These are phyloP conservation scores for Emberiza fucata DNA, from an alignment of 2,113 vertebrate species.

Conservation along the genomic window DNA sequence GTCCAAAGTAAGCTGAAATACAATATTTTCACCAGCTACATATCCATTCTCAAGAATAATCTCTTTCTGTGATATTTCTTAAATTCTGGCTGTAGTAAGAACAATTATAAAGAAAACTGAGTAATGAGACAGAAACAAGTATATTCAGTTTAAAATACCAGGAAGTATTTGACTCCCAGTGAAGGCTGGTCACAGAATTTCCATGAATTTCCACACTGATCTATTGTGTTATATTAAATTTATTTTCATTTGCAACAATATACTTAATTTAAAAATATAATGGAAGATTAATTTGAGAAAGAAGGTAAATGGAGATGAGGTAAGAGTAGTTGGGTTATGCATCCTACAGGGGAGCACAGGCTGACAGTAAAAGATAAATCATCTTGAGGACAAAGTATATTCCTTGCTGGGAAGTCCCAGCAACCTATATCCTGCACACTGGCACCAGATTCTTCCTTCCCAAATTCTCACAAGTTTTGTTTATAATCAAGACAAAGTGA, in stretches of 20 bases:
- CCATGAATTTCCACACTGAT: background rate
- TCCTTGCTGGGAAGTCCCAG: background rate
- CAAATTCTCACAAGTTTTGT: background rate
- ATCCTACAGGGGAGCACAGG: background rate
- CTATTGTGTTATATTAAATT: background rate
- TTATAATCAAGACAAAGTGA: background rate
- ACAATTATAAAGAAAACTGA: background rate
- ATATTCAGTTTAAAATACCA: background rate
- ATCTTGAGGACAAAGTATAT: background rate
- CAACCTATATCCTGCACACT: background rate
- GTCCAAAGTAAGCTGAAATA: background rate
- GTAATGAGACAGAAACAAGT: background rate
- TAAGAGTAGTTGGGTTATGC: background rate
- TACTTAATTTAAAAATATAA: background rate
- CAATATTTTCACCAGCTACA: background rate
- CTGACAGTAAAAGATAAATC: background rate
- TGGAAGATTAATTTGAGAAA: background rate
- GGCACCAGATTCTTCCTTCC: background rate
- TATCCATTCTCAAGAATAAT: background rate
- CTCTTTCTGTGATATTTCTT: background rate
- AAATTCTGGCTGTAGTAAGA: background rate
- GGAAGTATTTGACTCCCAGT: background rate
- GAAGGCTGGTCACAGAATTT: background rate
- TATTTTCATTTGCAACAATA: background rate
- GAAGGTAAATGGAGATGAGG: background rate